Conservation (phyloP, 2,888 invertebrate species). For the Hypena proboscidalis region DNA sequence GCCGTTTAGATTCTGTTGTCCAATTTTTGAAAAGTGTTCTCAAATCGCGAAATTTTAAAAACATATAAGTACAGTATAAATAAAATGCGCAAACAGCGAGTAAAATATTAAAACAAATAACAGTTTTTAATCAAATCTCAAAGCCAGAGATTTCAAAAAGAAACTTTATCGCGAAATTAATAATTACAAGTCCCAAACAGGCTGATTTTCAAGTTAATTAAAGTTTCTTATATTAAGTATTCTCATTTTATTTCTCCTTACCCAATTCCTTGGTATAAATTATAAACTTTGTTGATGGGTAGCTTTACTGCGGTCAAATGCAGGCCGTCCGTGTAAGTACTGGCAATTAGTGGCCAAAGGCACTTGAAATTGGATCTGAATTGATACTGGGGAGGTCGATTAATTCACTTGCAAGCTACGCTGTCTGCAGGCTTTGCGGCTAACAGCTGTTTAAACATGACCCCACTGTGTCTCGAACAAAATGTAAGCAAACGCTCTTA, state of each 20-base stretch:
- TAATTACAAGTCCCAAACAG: conserved; percentile 16
- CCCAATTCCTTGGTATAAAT: conserved; percentile 30
- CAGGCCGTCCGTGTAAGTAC: conserved; percentile 7
- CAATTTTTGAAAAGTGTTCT: too few species aligned
- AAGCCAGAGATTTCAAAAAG: neutral
- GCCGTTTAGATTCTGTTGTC: too few species aligned
- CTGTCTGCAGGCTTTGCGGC: conserved; percentile 3
- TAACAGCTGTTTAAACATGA: conserved; percentile 3
- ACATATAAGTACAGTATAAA: too few species aligned
- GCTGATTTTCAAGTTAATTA: conserved; percentile 46
- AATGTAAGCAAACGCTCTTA: neutral
- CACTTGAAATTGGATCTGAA: conserved; percentile 10
- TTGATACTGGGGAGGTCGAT: conserved; percentile 6
- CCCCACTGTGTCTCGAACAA: neutral
- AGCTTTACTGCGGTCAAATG: conserved; percentile 5
- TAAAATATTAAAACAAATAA: too few species aligned
- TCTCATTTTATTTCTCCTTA: conserved; percentile 37
- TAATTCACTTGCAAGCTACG: conserved; percentile 9
- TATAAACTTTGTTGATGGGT: conserved; percentile 12
- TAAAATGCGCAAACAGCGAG: too few species aligned
- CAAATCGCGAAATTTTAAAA: neutral
- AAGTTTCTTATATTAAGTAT: conserved; percentile 45
- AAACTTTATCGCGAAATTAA: conserved; percentile 6
- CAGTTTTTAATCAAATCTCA: neutral
- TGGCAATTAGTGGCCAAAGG: conserved; percentile 12